Evolutionary conservation across 2,888 invertebrate genomes (phyloP), one percentile per base, ranked within the genome.

Genomic region (Pseudococcus viburni): DNA sequence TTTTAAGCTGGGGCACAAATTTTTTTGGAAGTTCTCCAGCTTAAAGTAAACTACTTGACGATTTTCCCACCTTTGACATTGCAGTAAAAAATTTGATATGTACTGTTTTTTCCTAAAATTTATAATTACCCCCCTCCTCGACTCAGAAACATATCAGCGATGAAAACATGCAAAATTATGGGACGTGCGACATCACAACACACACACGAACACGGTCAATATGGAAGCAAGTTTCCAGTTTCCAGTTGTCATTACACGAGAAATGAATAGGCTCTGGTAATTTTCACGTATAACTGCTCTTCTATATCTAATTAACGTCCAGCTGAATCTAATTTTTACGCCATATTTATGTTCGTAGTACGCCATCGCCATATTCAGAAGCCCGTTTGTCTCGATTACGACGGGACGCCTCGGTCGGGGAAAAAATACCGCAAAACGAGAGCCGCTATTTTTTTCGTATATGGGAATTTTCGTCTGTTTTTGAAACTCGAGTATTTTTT

Each of bases 381-480:
- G 68, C 26, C 68, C 59, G 59, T 59, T 59, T 59, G 68, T 73
- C 33, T 33, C 68, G 68, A 73, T 73, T 73, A 73, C 68, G 68
- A 11, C 68, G 68, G 33, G 33, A 73, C 22, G 26, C 1, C 26
- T 0, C 4, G 33, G 15, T 11, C 11, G 59, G 55, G 64, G 1
- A 73, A 73, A 73, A 26, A 73, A 26, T 33, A 73, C 68, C 68
- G 68, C 68, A 73, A 73, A 73, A 33, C n/a, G 33, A 73, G n/a
- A 73, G 26, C 68, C 68, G 68, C 19, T 59, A 59, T 59, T 59
- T 73, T 33, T 12, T 59, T 64, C 33, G 68, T 73, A 33, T 33
- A 33, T 33, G 68, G 68, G 33, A 73, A 73, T 26, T 73, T 73
- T 59, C 59, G 59, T 59, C 68, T 73, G 68, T 73, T 73, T 73